phyloP scores from a whole-genome alignment of 2,888 invertebrate species.

The Pyrrhia umbra region DNA sequence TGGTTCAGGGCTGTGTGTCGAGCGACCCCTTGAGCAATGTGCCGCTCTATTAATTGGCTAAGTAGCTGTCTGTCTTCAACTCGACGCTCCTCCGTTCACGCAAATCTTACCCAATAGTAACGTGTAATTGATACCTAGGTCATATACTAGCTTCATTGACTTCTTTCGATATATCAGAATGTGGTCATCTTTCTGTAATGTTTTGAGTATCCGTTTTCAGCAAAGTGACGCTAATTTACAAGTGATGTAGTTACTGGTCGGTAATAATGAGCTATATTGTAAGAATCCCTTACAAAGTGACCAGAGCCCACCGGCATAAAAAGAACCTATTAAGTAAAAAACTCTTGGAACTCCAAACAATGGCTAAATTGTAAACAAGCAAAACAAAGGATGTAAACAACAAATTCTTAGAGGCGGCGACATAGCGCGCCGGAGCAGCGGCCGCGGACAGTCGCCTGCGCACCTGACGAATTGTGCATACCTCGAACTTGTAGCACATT shows the following conservation, averaged over 20 bases:
- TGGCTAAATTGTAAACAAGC: conserved; percentile 63
- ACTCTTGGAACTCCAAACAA: conserved; percentile 71
- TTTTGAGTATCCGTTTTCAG: neutral
- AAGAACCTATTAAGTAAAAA: conserved; percentile 32
- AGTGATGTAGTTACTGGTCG: neutral
- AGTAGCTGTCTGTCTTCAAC: conserved; percentile 17
- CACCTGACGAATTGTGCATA: conserved; percentile 25
- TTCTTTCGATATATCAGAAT: neutral
- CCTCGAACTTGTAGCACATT: conserved; percentile 10
- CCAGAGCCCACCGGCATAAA: neutral
- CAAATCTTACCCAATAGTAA: conserved; percentile 21
- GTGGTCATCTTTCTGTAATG: neutral
- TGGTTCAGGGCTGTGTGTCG: conserved; percentile 12
- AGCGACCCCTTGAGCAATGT: conserved; percentile 35
- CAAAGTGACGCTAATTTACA: neutral
- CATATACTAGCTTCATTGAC: neutral
- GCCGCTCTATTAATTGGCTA: conserved; percentile 33
- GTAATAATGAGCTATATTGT: neutral
- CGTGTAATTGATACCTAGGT: neutral
- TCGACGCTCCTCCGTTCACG: conserved; percentile 6
- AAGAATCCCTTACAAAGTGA: neutral
- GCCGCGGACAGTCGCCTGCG: conserved; percentile 38
- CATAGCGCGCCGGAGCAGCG: conserved; percentile 20
- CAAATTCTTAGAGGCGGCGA: conserved; percentile 62
- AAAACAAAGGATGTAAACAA: conserved; percentile 67